phyloP scores from a whole-genome alignment of 2,113 vertebrate species.

The Ptychochromis oligacanthus region DNA sequence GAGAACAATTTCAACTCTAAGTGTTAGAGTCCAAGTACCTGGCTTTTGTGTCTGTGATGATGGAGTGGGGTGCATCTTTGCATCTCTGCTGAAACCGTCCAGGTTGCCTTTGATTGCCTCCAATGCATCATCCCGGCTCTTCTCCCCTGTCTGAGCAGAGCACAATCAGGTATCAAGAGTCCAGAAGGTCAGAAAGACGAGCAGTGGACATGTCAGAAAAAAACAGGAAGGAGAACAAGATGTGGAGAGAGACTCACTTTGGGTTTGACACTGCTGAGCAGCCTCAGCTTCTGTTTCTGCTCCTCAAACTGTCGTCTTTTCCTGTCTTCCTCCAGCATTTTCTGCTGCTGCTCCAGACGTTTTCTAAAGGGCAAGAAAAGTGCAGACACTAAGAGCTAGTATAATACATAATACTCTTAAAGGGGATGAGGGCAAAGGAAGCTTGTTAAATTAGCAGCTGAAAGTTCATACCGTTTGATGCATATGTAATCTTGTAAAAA shows the following conservation, averaged over 20 bases:
- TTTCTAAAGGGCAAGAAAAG: slow-evolving; percentile 71
- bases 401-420: not conserved
- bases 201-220: not conserved
- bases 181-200: not conserved
- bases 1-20: not conserved
- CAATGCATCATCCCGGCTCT: slow-evolving; percentile 95
- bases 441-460: not conserved
- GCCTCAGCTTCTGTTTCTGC: slow-evolving; percentile 96
- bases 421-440: not conserved
- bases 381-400: not conserved
- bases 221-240: not conserved
- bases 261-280: slow-evolving; percentile 96
- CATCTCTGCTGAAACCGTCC: slow-evolving; percentile 97
- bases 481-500: not conserved
- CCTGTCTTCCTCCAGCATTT: slow-evolving; percentile 95
- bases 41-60: slow-evolving; percentile 90
- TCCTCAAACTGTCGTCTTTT: slow-evolving; percentile 98
- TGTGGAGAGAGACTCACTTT: slow-evolving; percentile 82
- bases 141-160: slow-evolving; percentile 87
- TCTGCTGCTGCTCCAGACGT: slow-evolving; percentile 95
- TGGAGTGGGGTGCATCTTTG: slow-evolving; percentile 96
- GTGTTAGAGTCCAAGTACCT: slow-evolving; percentile 80
- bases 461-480: not conserved
- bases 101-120: slow-evolving; percentile 99
- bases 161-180: not conserved